Base-by-base conservation (phyloP, 2,113 vertebrate genomes). In the Osmerus mordax region DNA sequence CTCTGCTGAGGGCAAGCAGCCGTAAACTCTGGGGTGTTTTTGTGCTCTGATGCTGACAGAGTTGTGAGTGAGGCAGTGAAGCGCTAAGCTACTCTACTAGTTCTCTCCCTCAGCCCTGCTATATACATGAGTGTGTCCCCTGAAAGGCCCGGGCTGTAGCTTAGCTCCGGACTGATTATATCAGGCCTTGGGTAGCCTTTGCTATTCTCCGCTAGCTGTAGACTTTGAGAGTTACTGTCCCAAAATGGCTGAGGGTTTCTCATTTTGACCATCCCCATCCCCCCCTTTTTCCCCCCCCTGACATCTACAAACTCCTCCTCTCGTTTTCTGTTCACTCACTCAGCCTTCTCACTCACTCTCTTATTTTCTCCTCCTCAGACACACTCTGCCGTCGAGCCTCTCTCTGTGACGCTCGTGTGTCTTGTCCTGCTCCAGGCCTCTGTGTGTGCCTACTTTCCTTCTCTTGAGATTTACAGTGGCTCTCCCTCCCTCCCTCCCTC, bases 381-480 rank as follows among this genome's bases (percentile, higher is more conserved):
- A 4, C 25, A 4, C 25, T 67, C 54, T 67, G 16, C 6, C 54
- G 36, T 41, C 36, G 1, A 41, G 36, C 36, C 36, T 9, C 1
- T 41, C 36, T 9, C 36, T 9, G 36, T 1, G 36, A 41, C 7
- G 36, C 6, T 6, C 36, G 0, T 47, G 41, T 47, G 5, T 56
- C 15, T 23, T 62, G 25, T 21, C 60, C 21, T 6, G 11, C 60
- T 28, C 21, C 15, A 62, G 60, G 3, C 60, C 4, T 62, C 23
- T 16, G 5, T 62, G 60, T 62, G 60, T 62, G 21, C 25, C 14
- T 23, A 28, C 28, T 62, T 14, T 15, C 12, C 16, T 23, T 60
- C 23, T 12, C 8, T 62, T 67, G 51, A 72, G 74, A 77, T 85
- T 74, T 71, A 78, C 36, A 78, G 54, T 69, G 61, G 54, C 63